Base-by-base conservation (phyloP, 2,113 vertebrate genomes). In the Dasyurus viverrinus region DNA sequence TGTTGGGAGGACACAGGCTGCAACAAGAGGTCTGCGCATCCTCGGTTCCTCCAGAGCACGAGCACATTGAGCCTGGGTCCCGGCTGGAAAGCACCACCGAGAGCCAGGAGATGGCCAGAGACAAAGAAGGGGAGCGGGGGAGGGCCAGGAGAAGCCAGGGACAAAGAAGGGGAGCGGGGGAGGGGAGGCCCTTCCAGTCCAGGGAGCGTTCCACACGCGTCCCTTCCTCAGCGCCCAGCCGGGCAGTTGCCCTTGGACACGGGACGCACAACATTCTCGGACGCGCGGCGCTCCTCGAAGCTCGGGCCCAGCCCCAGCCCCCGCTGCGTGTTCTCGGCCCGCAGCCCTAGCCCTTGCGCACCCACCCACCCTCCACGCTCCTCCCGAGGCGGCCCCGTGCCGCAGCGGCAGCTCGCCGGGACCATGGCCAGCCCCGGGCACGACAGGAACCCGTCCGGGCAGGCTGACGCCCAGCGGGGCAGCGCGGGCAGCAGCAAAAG, bases 381-480 rank as follows among this genome's bases (percentile, higher is more conserved):
- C 46, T 27, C 89, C 23, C 0, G 89, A 9, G 23, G 23, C 89
- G 24, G 42, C 84, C 14, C 84, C 89, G n/a, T 46, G 42, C 22
- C 6, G 22, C 89, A 6, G 22, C 3, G 47, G 6, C 14, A 25
- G 1, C 24, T 25, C 0, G 47, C 16, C 47, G 8, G 47, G 47
- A 52, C 47, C 25, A 52, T 47, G 89, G 89, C 47, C 47, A 52
- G 47, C 46, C 19, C 89, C 24, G 2, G 2, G 2, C 11, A 24
- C 2, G 48, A 30, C 30, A 0, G 10, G 89, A 30, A 25, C 9
- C 9, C 8, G 46, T 27, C 47, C 0, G 2, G 0, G 89, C 23
- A 9, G 24, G 10, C 22, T 4, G 22, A 9, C 22, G 2, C 23
- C 24, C 24, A 2, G 19, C 2, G 0, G n/a, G 22, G 84, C 14